Evolutionary conservation across 1,140 invertebrate genomes (phyloP), one percentile per base, ranked within the genome.

Genomic region (Drosophila simulans): DNA sequence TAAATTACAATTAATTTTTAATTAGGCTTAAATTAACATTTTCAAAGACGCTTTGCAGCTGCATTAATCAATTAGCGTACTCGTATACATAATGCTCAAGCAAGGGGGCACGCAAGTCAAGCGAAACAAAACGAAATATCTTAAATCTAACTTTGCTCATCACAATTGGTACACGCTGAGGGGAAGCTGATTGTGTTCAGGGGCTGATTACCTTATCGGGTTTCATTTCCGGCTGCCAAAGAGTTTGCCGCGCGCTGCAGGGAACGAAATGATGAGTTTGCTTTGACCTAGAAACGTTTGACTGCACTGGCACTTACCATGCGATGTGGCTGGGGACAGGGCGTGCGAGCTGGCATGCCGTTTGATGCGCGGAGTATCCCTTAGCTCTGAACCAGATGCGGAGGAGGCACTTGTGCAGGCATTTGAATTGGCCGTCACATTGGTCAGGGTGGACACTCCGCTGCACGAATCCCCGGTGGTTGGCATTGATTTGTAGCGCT

Each of bases 401-500:
- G 60, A 13, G 13, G 63, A 46, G 3, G 55, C 55, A 35, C 57
- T 55, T 4, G 74, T 43, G 1, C 37, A 46, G 42, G 48, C 34
- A n/a, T 43, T 34, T 13, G 35, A 11, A n/a, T 35, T 48, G 13
- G 48, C 53, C 13, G 49, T 46, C 22, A 15, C 63, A 17, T 65
- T 55, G 27, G 43, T 58, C 5, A 64, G 20, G 2, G 56, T 55
- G 31, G 35, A 48, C 12, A 65, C 45, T 13, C 73, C 69, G 22
- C 56, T 56, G 11, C 45, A 43, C n/a, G 43, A 12, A 22, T 71
- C 53, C 17, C 37, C 60, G 0, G 20, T 64, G 0, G 82, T 75
- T 5, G 91, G 91, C 91, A 92, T 90, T 0, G 91, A 92, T 53
- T 92, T 91, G 63, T 92, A 91, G 8, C 91, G 78, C 39, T 90